phyloP scores from a whole-genome alignment of 2,888 invertebrate species.

The Deilephila elpenor region DNA sequence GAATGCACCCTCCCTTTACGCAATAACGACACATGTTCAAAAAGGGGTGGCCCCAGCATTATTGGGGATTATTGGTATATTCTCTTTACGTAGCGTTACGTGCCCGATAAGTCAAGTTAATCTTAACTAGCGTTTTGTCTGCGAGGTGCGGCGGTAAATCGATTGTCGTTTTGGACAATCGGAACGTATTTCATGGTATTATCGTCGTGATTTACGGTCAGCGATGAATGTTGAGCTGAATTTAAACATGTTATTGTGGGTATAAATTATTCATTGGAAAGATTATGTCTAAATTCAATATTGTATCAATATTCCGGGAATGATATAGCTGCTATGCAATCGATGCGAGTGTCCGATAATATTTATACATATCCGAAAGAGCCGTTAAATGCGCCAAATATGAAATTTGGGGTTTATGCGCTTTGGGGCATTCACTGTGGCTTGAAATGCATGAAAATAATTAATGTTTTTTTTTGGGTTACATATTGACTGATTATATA shows the following conservation, averaged over 20 bases:
- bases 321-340: background rate
- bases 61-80: constrained; percentile 74
- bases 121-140: constrained; percentile 54
- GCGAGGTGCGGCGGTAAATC: constrained; percentile 8
- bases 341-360: background rate
- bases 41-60: constrained; percentile 71
- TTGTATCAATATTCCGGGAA: background rate
- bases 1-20: constrained; percentile 75
- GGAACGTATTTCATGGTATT: constrained; percentile 15
- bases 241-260: background rate
- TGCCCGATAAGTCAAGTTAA: constrained; percentile 72
- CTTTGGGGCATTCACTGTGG: too few species aligned
- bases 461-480: too few species aligned
- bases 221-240: constrained; percentile 2
- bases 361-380: too few species aligned
- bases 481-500: too few species aligned
- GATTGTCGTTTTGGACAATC: constrained; percentile 23
- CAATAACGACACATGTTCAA: constrained; percentile 63
- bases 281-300: background rate
- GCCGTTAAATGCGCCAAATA: too few species aligned
- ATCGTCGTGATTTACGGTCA: background rate
- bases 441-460: too few species aligned
- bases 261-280: background rate
- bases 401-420: too few species aligned
- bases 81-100: constrained; percentile 74